A percentile compares a stretch with the other conserved stretches of the same genome.
These are phyloP conservation scores for Aldabrachelys gigantea DNA, from an alignment of 2,113 vertebrate species.

Conservation along the genomic window DNA sequence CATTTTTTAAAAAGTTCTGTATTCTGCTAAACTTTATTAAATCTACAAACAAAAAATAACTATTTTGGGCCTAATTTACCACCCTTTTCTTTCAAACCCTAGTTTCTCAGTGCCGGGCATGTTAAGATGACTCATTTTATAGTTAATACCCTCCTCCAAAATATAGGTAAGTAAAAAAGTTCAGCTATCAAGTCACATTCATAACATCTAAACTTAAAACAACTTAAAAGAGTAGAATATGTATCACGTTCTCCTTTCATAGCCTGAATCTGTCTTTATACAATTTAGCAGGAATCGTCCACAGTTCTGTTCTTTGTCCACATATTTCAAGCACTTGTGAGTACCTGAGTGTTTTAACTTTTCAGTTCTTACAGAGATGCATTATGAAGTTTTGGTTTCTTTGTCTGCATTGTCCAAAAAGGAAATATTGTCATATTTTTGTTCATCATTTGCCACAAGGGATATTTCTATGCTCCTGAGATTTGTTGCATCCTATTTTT, in stretches of 20 bases:
- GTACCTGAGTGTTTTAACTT: not conserved
- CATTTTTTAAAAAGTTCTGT: not conserved
- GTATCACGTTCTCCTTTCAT: not conserved
- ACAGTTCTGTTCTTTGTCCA: not conserved
- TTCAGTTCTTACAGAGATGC: not conserved
- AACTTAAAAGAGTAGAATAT: not conserved
- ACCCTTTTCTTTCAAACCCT: too few species aligned
- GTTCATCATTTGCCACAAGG: not conserved
- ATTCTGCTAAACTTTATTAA: not conserved
- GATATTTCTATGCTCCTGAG: not conserved
- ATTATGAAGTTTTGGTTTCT: not conserved
- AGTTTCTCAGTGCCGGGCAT: too few species aligned
- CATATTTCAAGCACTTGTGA: not conserved
- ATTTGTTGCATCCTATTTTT: not conserved
- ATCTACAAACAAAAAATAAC: not conserved
- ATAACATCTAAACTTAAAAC: not conserved
- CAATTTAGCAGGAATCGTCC: not conserved
- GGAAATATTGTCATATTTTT: not conserved
- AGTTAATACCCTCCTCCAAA: too few species aligned
- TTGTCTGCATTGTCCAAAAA: not conserved
- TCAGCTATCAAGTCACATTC: not conserved
- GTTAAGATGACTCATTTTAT: too few species aligned
- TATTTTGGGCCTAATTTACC: too few species aligned
- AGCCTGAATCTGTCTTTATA: not conserved
- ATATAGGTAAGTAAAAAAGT: not conserved